Percentiles rank a stretch among this genome's conserved stretches.
Conservation (phyloP, 2,113 vertebrate genomes). For the Podarcis muralis region DNA sequence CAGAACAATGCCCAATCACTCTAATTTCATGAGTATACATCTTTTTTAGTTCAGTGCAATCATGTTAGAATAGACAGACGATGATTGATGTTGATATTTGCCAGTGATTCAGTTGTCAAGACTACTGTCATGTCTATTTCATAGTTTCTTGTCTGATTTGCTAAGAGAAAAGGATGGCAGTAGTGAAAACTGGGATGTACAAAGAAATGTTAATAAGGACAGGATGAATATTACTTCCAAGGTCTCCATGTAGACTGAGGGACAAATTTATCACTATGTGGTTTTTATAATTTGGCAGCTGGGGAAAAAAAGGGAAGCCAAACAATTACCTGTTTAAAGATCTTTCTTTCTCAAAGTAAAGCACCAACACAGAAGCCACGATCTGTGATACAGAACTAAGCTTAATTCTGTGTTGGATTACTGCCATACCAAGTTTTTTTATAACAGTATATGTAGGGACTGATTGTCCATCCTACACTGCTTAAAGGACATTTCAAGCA, state of each 20-base stretch:
- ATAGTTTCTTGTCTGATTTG: constrained; percentile 12
- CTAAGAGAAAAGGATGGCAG: neutral
- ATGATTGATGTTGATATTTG: constrained; percentile 10
- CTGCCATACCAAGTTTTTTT: neutral
- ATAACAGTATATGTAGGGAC: neutral
- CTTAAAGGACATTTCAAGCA: neutral
- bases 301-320: constrained; percentile 35
- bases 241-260: constrained; percentile 18
- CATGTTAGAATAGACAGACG: constrained; percentile 12
- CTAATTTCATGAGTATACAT: constrained; percentile 44
- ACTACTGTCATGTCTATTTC: constrained; percentile 10
- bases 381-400: neutral
- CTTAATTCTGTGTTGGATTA: neutral
- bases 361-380: neutral
- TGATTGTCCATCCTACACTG: neutral
- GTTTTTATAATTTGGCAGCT: neutral
- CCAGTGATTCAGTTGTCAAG: constrained; percentile 6
- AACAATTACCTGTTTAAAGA: constrained; percentile 35
- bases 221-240: constrained; percentile 16
- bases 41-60: constrained; percentile 5
- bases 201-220: constrained; percentile 32
- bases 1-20: constrained; percentile 51
- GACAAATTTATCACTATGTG: constrained; percentile 10
- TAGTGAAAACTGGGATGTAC: neutral
- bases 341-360: neutral